Evolutionary conservation across 2,888 invertebrate genomes (phyloP).

Genomic region (Panopea generosa): DNA sequence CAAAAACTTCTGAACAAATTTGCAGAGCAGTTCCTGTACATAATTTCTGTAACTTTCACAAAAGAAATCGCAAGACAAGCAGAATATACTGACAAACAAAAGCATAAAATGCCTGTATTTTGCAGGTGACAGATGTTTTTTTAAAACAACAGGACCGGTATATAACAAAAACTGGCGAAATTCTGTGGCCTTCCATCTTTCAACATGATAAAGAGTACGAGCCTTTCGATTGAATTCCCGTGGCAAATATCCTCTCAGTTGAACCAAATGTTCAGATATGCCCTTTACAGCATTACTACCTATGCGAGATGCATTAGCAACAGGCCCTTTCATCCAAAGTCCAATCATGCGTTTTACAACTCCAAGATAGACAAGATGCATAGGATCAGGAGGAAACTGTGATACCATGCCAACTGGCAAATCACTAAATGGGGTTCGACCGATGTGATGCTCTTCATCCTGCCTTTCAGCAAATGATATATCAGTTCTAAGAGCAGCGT

Average conservation of each 20-base stretch:
- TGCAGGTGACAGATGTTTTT: slow-evolving; percentile 50
- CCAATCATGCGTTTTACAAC: slow-evolving; percentile 64
- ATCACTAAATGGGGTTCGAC: slow-evolving; percentile 48
- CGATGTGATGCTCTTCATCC: slow-evolving; percentile 63
- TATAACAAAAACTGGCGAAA: slow-evolving; percentile 74
- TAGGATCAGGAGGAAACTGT: slow-evolving; percentile 76
- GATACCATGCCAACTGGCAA: slow-evolving; percentile 61
- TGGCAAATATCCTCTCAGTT: slow-evolving; percentile 29
- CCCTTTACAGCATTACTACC: slow-evolving; percentile 7
- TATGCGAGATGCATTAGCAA: slow-evolving; percentile 35
- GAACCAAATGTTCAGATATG: slow-evolving; percentile 23
- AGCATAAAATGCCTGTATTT: slow-evolving; percentile 42
- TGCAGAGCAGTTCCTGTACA: slow-evolving; percentile 64
- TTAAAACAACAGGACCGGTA: slow-evolving; percentile 71
- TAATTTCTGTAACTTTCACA: slow-evolving; percentile 60
- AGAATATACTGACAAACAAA: slow-evolving; percentile 60
- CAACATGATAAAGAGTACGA: slow-evolving; percentile 66
- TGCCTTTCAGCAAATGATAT: slow-evolving; percentile 37
- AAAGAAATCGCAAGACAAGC: slow-evolving; percentile 64
- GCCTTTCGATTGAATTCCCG: slow-evolving; percentile 75
- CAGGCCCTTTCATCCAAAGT: slow-evolving; percentile 66
- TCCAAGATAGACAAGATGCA: slow-evolving; percentile 80
- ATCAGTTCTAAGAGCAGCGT: slow-evolving; percentile 58
- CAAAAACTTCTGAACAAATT: slow-evolving; percentile 72
- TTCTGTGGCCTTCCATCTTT: slow-evolving; percentile 79